Evolutionary conservation across 2,888 invertebrate species (phyloP).

Genomic region (Agrochola litura): DNA sequence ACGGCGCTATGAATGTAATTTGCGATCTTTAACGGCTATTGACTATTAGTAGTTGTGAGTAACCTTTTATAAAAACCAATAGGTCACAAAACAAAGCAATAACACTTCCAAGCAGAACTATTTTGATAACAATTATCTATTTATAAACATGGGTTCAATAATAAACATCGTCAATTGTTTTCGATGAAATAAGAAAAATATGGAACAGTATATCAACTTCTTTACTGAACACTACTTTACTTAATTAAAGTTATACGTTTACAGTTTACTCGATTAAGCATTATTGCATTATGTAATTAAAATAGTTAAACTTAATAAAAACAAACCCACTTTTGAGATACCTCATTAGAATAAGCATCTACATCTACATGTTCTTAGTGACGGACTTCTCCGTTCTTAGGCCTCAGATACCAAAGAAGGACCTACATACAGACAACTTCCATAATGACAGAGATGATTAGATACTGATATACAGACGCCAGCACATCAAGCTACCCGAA

Average conservation of each 20-base stretch:
- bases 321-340: no score
- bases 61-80: slow-evolving; percentile 34
- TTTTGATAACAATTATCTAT: slow-evolving; percentile 36
- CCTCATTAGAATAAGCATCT: no score
- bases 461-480: no score
- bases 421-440: no score
- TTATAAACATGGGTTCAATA: slow-evolving; percentile 24
- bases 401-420: background rate
- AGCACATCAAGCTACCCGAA: no score
- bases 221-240: no score
- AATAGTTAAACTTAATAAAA: no score
- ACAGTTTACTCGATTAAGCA: background rate
- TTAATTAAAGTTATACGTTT: background rate
- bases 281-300: no score
- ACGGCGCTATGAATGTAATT: slow-evolving; percentile 41
- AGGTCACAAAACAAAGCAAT: slow-evolving; percentile 44
- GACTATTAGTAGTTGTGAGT: slow-evolving; percentile 5
- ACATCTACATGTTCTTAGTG: no score
- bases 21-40: slow-evolving; percentile 36
- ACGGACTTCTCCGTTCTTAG: background rate
- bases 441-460: background rate
- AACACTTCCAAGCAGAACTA: slow-evolving; percentile 44
- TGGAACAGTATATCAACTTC: background rate
- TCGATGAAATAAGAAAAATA: no score
- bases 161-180: background rate